Conservation (phyloP, 2,888 invertebrate species). For the Euplexia lucipara region DNA sequence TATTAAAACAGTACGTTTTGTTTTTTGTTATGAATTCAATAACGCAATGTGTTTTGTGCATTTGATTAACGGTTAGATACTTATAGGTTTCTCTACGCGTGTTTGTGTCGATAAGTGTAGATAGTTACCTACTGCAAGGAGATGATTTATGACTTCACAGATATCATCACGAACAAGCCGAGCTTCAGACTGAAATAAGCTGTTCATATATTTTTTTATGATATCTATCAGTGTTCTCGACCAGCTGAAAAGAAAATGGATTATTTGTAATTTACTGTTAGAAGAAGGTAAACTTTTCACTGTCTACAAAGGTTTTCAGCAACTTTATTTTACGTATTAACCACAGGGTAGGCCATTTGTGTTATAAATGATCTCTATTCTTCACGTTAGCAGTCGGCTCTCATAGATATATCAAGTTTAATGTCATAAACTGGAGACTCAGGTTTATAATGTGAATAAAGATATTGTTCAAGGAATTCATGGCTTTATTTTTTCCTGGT, state of each 20-base stretch:
- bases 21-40: too few species aligned
- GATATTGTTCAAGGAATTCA: slow-evolving; percentile 6
- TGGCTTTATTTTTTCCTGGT: slow-evolving; percentile 26
- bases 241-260: not conserved
- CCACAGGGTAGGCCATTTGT: slow-evolving; percentile 46
- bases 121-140: too few species aligned
- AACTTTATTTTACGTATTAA: slow-evolving; percentile 39
- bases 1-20: too few species aligned
- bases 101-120: too few species aligned
- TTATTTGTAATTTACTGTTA: not conserved
- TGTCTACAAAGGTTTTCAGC: slow-evolving; percentile 10
- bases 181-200: too few species aligned
- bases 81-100: too few species aligned
- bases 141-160: too few species aligned
- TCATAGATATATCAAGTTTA: slow-evolving; percentile 56
- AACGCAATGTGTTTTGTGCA: too few species aligned
- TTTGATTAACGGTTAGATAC: too few species aligned
- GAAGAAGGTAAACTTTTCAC: slow-evolving; percentile 6
- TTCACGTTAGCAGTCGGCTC: slow-evolving; percentile 51
- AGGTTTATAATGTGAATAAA: slow-evolving; percentile 29
- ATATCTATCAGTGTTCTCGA: too few species aligned
- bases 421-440: slow-evolving; percentile 49
- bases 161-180: too few species aligned
- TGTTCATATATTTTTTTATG: too few species aligned
- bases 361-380: slow-evolving; percentile 55